Evolutionary conservation across 2,797 vertebrate species (phyloP).

Genomic region (Stomatorhinus walkeri): DNA sequence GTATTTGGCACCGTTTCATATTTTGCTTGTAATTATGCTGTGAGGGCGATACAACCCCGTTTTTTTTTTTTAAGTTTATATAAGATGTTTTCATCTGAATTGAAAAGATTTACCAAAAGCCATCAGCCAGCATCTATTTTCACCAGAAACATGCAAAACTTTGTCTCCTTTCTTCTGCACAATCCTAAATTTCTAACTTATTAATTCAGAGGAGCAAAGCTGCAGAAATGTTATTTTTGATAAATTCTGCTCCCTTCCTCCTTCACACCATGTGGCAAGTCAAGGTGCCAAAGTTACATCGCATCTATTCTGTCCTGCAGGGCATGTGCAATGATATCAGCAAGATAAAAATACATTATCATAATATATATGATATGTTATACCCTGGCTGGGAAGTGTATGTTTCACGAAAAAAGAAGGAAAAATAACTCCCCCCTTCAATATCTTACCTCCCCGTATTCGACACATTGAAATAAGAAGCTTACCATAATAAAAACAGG

Average conservation of each 20-base stretch:
- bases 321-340: not conserved
- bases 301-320: not conserved
- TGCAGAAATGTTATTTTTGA: not conserved
- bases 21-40: not conserved
- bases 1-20: not conserved
- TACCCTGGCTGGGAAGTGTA: not conserved
- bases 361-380: not conserved
- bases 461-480: not conserved
- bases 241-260: not conserved
- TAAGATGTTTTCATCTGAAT: not conserved
- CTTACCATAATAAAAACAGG: not conserved
- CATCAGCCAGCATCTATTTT: not conserved
- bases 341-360: not conserved
- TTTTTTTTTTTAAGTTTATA: slow-evolving; percentile 23
- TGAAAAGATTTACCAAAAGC: not conserved
- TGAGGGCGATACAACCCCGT: not conserved
- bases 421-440: not conserved
- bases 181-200: not conserved
- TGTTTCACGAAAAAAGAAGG: not conserved
- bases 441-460: not conserved
- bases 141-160: not conserved
- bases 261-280: not conserved
- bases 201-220: not conserved
- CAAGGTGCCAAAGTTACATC: not conserved
- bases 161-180: not conserved